A percentile compares a stretch with the other conserved stretches of the same genome.
These are phyloP conservation scores for Helicolenus hilgendorfi DNA, from an alignment of 2,797 vertebrate genomes.

Conservation along the genomic window DNA sequence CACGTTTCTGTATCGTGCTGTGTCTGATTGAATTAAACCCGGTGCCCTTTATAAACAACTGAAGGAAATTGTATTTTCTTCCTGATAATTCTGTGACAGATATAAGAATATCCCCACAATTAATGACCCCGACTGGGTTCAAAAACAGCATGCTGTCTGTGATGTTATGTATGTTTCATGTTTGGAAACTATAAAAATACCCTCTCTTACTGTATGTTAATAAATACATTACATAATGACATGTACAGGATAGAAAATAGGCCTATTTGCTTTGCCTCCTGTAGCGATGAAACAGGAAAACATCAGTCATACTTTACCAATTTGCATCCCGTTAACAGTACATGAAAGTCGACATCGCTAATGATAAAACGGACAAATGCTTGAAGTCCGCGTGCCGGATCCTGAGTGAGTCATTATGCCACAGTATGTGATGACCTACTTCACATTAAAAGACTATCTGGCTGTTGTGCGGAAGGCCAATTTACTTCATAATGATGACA, in stretches of 20 bases:
- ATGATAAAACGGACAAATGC: slow-evolving; percentile 39
- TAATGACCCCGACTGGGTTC: not conserved
- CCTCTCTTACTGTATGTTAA: not conserved
- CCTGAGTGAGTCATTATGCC: slow-evolving; percentile 57
- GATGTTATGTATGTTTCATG: slow-evolving; percentile 12
- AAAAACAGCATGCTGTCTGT: slow-evolving; percentile 17
- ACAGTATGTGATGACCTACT: slow-evolving; percentile 65
- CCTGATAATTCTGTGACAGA: slow-evolving; percentile 59
- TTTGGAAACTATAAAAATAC: slow-evolving; percentile 10
- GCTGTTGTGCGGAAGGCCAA: slow-evolving; percentile 57
- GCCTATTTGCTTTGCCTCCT: not conserved
- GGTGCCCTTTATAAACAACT: slow-evolving; percentile 53
- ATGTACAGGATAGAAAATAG: not conserved
- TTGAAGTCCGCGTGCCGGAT: slow-evolving; percentile 13
- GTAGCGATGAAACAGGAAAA: not conserved
- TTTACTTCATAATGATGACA: slow-evolving; percentile 60
- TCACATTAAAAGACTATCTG: slow-evolving; percentile 66
- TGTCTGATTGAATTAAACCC: slow-evolving; percentile 60
- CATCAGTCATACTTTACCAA: not conserved
- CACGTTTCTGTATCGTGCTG: slow-evolving; percentile 6
- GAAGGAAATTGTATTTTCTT: slow-evolving; percentile 43
- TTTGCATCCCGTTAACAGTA: slow-evolving; percentile 12
- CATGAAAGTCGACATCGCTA: not conserved
- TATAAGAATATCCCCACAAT: slow-evolving; percentile 8
- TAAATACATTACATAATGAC: not conserved